phyloP scores from a whole-genome alignment of 2,113 vertebrate species.

The Tachysurus vachellii region DNA sequence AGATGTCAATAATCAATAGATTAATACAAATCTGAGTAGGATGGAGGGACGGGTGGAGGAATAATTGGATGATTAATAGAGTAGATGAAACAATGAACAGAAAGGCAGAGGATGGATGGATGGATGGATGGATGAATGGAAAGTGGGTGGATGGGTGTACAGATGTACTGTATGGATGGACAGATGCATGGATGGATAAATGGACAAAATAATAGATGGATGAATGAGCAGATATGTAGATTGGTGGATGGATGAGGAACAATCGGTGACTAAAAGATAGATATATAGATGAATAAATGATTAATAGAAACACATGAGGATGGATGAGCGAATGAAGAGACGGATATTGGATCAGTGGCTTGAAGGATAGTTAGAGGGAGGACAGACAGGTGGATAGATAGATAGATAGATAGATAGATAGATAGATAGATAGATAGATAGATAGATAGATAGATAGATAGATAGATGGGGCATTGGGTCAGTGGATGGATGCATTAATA shows the following conservation, averaged over 20 bases:
- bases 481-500: not conserved
- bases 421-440: not conserved
- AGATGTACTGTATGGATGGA: not conserved
- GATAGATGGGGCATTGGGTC: not conserved
- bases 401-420: not conserved
- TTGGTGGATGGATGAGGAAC: not conserved
- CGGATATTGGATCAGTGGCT: not conserved
- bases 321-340: not conserved
- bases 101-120: not conserved
- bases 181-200: not conserved
- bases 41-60: not conserved
- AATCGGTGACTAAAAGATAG: not conserved
- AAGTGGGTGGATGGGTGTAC: not conserved
- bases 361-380: not conserved
- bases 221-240: not conserved
- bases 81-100: not conserved
- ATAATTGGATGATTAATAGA: not conserved
- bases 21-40: not conserved
- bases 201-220: not conserved
- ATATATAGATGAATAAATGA: not conserved
- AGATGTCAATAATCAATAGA: not conserved
- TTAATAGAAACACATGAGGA: not conserved
- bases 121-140: not conserved
- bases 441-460: not conserved
- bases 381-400: not conserved